Conservation (phyloP, 2,888 invertebrate species). For the Drosophila limbata region DNA sequence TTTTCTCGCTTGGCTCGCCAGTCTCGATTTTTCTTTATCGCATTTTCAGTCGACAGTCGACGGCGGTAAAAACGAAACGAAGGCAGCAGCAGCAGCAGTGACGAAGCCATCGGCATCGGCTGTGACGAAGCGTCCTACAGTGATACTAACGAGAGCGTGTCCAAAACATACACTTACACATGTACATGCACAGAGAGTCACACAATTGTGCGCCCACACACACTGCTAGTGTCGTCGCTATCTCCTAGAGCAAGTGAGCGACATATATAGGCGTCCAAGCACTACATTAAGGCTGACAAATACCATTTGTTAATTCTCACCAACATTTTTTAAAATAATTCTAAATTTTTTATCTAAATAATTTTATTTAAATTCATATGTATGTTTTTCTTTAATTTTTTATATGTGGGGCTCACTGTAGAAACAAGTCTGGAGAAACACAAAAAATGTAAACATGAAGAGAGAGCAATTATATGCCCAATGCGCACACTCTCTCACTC, state of each 20-base stretch:
- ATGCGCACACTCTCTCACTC: slow-evolving; percentile 43
- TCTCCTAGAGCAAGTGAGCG: slow-evolving; percentile 20
- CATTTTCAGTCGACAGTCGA: slow-evolving; percentile 56
- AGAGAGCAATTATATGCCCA: slow-evolving; percentile 28
- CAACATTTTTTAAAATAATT: too few species aligned
- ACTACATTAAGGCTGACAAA: slow-evolving; percentile 9
- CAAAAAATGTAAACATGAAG: slow-evolving; percentile 48
- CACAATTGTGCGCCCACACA: slow-evolving; percentile 8
- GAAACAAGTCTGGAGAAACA: slow-evolving; percentile 32
- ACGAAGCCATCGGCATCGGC: slow-evolving; percentile 30
- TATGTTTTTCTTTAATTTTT: not conserved
- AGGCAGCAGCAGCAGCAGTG: slow-evolving; percentile 23
- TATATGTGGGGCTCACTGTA: slow-evolving; percentile 35
- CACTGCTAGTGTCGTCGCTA: not conserved
- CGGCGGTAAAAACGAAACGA: slow-evolving; percentile 34
- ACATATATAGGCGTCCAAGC: slow-evolving; percentile 2
- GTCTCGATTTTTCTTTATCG: slow-evolving; percentile 82
- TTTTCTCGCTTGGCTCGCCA: slow-evolving; percentile 74
- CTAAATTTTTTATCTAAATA: not conserved
- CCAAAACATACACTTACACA: slow-evolving; percentile 33
- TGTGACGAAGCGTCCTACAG: slow-evolving; percentile 49
- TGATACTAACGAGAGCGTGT: slow-evolving; percentile 51
- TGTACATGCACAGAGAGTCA: slow-evolving; percentile 2
- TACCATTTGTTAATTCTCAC: slow-evolving; percentile 8
- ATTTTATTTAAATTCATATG: not conserved